A percentile compares a stretch with the other conserved stretches of the same genome.
These are phyloP conservation scores for Serripes groenlandicus DNA, from an alignment of 2,888 invertebrate genomes.

Conservation along the genomic window DNA sequence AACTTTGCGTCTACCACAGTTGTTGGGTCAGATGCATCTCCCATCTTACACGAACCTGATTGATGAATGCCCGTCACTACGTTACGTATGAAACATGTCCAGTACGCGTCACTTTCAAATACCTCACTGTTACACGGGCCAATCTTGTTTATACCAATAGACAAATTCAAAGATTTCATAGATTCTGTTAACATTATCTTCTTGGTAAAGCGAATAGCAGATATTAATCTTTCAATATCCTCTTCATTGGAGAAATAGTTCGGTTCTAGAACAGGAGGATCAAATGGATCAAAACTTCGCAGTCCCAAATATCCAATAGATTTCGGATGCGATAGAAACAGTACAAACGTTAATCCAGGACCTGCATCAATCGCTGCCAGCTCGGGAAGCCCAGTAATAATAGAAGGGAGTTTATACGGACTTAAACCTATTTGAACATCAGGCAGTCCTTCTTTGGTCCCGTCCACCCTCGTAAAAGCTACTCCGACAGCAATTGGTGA, in stretches of 20 bases:
- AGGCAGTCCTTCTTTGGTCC: slow-evolving; percentile 2
- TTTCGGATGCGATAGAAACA: slow-evolving; percentile 31
- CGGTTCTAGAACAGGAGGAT: slow-evolving; percentile 35
- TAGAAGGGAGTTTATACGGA: neutral
- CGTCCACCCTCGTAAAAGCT: slow-evolving; percentile 13
- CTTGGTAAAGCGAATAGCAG: slow-evolving; percentile 31
- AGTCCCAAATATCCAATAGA: slow-evolving; percentile 20
- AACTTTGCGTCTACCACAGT: slow-evolving; percentile 90
- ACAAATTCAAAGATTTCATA: slow-evolving; percentile 48
- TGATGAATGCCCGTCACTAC: slow-evolving; percentile 88
- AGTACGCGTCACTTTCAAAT: slow-evolving; percentile 50
- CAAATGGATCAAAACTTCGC: slow-evolving; percentile 35
- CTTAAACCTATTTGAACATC: slow-evolving; percentile 31
- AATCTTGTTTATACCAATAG: slow-evolving; percentile 46
- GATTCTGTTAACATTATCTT: slow-evolving; percentile 42
- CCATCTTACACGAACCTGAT: slow-evolving; percentile 92
- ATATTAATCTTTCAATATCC: slow-evolving; percentile 22
- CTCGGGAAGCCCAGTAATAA: slow-evolving; percentile 8
- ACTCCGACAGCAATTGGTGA: slow-evolving; percentile 3
- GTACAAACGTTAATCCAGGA: slow-evolving; percentile 18
- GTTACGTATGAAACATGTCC: slow-evolving; percentile 54
- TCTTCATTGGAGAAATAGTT: slow-evolving; percentile 26
- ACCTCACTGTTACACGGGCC: slow-evolving; percentile 32
- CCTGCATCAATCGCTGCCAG: neutral
- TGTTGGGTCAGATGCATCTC: slow-evolving; percentile 85